Evolutionary conservation across 1,140 invertebrate genomes (phyloP).

Genomic region (Mycetomoellerius zeteki): DNA sequence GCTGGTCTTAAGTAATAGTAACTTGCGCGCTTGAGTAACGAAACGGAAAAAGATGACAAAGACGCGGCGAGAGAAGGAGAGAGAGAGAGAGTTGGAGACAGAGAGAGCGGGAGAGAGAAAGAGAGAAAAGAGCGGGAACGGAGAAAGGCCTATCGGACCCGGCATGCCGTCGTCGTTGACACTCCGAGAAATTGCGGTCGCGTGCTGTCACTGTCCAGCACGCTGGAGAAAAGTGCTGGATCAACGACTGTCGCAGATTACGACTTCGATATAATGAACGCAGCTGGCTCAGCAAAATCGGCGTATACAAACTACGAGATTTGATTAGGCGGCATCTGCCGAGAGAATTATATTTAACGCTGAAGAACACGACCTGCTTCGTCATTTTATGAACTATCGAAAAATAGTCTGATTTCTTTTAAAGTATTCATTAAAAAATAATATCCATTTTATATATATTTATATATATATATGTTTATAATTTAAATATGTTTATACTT

Average conservation of each 20-base stretch:
- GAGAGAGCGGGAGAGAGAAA: neutral
- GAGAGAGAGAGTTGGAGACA: neutral
- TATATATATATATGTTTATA: too few species aligned
- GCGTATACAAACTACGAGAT: neutral
- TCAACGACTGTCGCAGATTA: conserved; percentile 34
- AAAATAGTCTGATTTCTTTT: neutral
- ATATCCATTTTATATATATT: neutral
- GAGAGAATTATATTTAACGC: neutral
- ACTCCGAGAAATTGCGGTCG: conserved; percentile 72
- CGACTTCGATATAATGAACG: conserved; percentile 29
- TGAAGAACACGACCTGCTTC: neutral
- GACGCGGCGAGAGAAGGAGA: conserved; percentile 4
- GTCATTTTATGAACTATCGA: neutral
- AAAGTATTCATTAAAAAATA: neutral
- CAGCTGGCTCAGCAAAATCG: neutral
- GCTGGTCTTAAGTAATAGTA: conserved; percentile 71
- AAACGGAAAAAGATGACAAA: conserved; percentile 58
- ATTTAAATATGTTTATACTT: too few species aligned
- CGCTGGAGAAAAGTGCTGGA: conserved; percentile 48
- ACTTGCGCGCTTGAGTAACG: conserved; percentile 61
- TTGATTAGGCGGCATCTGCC: neutral
- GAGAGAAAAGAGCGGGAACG: conserved; percentile 38
- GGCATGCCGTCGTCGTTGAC: conserved; percentile 64
- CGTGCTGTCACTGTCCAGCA: conserved; percentile 57
- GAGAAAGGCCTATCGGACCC: conserved; percentile 43